Evolutionary conservation across 2,113 vertebrate genomes (phyloP).

Genomic region (Coturnix japonica): DNA sequence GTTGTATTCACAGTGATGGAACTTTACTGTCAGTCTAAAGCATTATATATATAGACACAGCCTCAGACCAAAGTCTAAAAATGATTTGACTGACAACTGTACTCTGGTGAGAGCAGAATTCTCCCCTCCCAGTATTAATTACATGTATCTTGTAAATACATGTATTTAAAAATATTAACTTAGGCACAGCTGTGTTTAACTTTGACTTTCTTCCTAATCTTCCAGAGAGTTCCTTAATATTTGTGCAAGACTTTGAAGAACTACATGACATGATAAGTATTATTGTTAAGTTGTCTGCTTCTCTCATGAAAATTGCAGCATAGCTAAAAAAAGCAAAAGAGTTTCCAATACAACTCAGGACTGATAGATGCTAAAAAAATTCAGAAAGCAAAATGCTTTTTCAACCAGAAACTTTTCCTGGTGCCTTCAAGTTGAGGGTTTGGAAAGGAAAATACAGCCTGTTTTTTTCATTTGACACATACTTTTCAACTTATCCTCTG

Average conservation of each 20-base stretch:
- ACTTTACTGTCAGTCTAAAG: conserved; percentile 15
- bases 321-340: not conserved
- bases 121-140: not conserved
- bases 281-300: not conserved
- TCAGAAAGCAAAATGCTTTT: not conserved
- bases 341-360: not conserved
- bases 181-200: conserved; percentile 17
- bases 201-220: not conserved
- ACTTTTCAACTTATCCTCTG: not conserved
- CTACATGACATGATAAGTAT: not conserved
- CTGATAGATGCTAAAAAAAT: not conserved
- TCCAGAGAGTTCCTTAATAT: not conserved
- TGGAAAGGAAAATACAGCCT: not conserved
- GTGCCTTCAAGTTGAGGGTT: not conserved
- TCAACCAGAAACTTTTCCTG: not conserved
- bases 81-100: conserved; percentile 51
- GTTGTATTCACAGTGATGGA: not conserved
- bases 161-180: conserved; percentile 1
- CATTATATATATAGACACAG: not conserved
- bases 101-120: not conserved
- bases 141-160: not conserved
- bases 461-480: not conserved
- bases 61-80: conserved; percentile 46
- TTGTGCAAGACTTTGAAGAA: not conserved
- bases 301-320: conserved; percentile 15